Percentiles rank a stretch among this genome's conserved stretches.
Conservation (phyloP, 2,113 vertebrate genomes). For the Phoenicopterus ruber region DNA sequence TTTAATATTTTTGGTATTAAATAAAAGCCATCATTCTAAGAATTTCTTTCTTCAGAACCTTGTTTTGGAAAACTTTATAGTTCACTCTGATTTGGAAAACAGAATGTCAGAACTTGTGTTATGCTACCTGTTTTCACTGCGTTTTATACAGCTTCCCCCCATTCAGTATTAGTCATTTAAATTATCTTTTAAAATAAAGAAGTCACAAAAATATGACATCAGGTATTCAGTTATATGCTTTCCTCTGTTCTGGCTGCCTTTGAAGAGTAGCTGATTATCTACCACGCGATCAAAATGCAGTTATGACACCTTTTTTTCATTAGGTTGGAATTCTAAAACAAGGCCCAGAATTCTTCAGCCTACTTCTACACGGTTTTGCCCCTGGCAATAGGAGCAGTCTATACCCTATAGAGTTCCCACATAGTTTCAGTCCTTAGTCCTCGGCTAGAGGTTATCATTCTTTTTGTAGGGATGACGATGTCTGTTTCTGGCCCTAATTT, state of each 20-base stretch:
- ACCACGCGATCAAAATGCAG: background rate
- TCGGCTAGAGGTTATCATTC: background rate
- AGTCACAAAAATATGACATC: background rate
- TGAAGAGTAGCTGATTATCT: background rate
- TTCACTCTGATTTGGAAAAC: background rate
- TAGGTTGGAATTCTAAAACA: background rate
- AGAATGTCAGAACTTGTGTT: background rate
- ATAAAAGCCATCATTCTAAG: background rate
- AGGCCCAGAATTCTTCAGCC: background rate
- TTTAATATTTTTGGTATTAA: background rate
- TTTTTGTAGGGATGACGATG: background rate
- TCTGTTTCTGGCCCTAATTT: background rate
- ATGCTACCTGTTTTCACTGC: background rate
- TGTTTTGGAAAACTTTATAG: background rate
- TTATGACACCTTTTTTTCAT: background rate
- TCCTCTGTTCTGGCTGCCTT: background rate
- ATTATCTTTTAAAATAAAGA: background rate
- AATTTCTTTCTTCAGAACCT: background rate
- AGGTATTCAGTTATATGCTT: rapidly evolving
- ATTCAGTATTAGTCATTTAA: background rate
- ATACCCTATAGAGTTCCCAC: background rate
- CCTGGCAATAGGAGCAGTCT: background rate
- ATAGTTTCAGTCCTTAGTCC: background rate
- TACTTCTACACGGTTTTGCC: background rate
- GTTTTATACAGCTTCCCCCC: background rate